These are phyloP conservation scores for Steinernema scapterisci DNA, from an alignment of 2,888 invertebrate genomes.

Conservation along the genomic window DNA sequence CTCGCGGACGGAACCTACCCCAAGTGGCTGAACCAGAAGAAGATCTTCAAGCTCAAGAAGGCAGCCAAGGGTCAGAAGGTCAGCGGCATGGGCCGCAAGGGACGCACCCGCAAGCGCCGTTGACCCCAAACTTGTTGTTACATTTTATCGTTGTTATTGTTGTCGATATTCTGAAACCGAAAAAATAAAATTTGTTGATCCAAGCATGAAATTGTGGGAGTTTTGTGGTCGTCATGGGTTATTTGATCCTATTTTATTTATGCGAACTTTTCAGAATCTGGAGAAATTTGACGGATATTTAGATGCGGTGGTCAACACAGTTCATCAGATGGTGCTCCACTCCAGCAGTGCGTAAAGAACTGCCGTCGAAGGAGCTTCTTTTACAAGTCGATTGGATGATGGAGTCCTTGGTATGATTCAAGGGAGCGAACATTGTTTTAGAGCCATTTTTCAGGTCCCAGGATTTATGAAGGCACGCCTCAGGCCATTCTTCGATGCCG, in stretches of 20 bases:
- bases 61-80: conserved; percentile 11
- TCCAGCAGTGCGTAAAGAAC: conserved; percentile 15
- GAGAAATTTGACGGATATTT: too few relatives aligned
- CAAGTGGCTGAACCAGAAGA: conserved; percentile 25
- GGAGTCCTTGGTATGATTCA: conserved; percentile 15
- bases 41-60: conserved; percentile 14
- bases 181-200: conserved; percentile 4
- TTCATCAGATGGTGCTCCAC: not conserved
- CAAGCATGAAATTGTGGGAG: not conserved
- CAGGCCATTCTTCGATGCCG: conserved; percentile 50
- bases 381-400: conserved; percentile 55
- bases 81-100: conserved; percentile 15
- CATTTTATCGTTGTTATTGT: conserved; percentile 20
- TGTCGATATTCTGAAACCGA: not conserved
- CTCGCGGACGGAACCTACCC: conserved; percentile 21
- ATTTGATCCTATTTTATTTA: not conserved
- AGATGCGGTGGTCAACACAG: too few relatives aligned
- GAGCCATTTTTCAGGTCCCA: conserved; percentile 45
- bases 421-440: not conserved
- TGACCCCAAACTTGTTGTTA: conserved; percentile 7
- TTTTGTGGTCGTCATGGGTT: not conserved
- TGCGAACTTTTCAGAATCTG: not conserved
- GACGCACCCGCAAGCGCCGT: conserved; percentile 14
- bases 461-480: conserved; percentile 49
- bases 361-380: conserved; percentile 48